These are phyloP conservation scores for Arctia plantaginis DNA, from an alignment of 2,888 invertebrate genomes.

Conservation along the genomic window DNA sequence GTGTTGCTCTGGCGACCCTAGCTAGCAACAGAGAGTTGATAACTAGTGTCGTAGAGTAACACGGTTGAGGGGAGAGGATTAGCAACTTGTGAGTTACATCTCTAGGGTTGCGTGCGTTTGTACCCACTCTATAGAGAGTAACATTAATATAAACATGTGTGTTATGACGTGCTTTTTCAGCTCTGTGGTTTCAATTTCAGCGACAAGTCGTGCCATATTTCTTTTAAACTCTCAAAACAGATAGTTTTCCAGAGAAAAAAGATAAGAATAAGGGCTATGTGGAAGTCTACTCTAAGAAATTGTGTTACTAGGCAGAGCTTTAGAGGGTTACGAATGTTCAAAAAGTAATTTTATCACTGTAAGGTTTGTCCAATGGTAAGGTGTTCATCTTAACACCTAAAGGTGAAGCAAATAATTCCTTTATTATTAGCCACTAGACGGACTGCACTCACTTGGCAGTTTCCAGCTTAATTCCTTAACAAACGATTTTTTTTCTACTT, in stretches of 20 bases:
- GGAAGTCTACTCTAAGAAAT: not conserved
- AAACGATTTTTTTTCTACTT: not conserved
- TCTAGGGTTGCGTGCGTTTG: not conserved
- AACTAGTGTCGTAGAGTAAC: not conserved
- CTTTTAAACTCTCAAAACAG: too few species aligned
- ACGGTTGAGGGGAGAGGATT: not conserved
- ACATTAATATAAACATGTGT: not conserved
- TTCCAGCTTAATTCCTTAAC: not conserved
- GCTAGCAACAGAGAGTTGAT: constrained; percentile 2
- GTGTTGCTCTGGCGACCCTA: not conserved
- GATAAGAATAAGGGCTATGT: not conserved
- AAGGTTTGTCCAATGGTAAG: not conserved
- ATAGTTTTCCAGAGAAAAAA: not conserved
- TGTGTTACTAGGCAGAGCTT: too few species aligned
- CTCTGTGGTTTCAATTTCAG: not conserved
- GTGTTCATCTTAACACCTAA: not conserved
- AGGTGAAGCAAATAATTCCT: not conserved
- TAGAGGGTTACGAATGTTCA: not conserved
- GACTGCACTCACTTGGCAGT: not conserved
- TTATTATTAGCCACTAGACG: not conserved
- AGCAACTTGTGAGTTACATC: not conserved
- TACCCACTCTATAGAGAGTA: not conserved
- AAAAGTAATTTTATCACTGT: not conserved
- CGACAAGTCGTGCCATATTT: not conserved
- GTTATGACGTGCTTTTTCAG: not conserved